Evolutionary conservation across 2,113 vertebrate species (phyloP).

Genomic region (Sciurus niger): DNA sequence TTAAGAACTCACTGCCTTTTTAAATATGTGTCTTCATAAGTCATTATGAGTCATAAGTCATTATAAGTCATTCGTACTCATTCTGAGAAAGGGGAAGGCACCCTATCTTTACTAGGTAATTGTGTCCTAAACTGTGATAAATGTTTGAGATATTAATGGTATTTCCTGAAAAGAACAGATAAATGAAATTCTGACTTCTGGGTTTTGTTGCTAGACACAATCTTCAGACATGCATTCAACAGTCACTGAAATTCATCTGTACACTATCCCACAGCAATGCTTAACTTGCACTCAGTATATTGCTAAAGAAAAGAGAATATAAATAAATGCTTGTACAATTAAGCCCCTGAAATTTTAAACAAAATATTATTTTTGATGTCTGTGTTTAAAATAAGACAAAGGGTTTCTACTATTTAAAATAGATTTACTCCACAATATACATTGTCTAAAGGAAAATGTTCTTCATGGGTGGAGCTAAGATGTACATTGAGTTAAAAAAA

Average conservation of each 20-base stretch:
- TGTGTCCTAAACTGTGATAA: not conserved
- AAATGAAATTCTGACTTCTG: not conserved
- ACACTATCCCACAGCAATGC: not conserved
- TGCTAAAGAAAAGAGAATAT: not conserved
- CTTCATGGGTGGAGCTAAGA: no score
- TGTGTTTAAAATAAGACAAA: not conserved
- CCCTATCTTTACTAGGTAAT: not conserved
- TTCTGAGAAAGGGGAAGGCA: not conserved
- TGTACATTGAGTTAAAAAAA: not conserved
- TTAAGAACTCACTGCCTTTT: not conserved
- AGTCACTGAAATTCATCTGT: not conserved
- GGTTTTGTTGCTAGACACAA: no score
- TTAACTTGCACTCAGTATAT: not conserved
- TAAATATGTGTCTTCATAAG: not conserved
- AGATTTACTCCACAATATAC: not conserved
- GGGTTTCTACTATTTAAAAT: not conserved
- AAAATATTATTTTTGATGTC: not conserved
- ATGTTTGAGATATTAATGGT: not conserved
- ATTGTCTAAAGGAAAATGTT: not conserved
- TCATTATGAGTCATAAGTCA: no score
- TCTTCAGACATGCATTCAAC: not conserved
- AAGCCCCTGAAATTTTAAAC: not conserved
- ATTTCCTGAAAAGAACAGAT: not conserved
- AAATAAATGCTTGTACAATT: not conserved
- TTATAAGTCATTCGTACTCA: no score